Base-by-base conservation (phyloP, 2,888 invertebrate genomes). In the Lasioglossum lativentre region DNA sequence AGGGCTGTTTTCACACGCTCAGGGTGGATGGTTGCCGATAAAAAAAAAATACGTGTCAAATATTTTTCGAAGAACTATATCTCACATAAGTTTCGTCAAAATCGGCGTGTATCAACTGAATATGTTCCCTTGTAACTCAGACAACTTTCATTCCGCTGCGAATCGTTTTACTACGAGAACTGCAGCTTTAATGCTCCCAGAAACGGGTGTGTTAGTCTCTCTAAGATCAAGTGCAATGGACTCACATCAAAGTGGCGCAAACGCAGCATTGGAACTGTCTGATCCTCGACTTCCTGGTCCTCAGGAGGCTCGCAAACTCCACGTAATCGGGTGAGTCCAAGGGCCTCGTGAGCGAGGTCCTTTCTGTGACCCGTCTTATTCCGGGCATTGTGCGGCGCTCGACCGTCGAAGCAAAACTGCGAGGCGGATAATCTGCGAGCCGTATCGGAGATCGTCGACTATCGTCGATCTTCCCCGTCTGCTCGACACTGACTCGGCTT, bases 261-360 rank as follows among this genome's bases (percentile, higher is more conserved):
- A 97, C 95, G 89, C 97, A 97, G 93, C 97, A 98, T 91, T 98
- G 97, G 92, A 97, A 97, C 92, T 96, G 96, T 75, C 95, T 95
- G 88, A 96, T 93, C 90, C 95, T 95, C 16, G 93, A 93, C 71
- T 95, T 95, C 72, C 96, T 95, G 23, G 95, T 95, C 59, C 96
- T 94, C 52, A 95, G 94, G 8, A 95, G 93, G 40, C 96, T 95
- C 47, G 95, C 95, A 47, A 96, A 96, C 89, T 96, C 96, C 4
- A 96, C 95, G 90, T 96, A 96, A 72, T 94, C 93, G n/a, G 96
- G 95, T n/a, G 95, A 93, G 86, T 93, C 93, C 45, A 94, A 83
- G 1, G 93, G 92, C 80, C 93, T 92, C 19, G 95, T 95, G 83
- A 96, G 92, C 80, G 96, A 96, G 70, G 96, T 96, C 85, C 95